Base-by-base conservation (phyloP, 64 coral and sea anemone species). In the Stichodactyla mertensii region DNA sequence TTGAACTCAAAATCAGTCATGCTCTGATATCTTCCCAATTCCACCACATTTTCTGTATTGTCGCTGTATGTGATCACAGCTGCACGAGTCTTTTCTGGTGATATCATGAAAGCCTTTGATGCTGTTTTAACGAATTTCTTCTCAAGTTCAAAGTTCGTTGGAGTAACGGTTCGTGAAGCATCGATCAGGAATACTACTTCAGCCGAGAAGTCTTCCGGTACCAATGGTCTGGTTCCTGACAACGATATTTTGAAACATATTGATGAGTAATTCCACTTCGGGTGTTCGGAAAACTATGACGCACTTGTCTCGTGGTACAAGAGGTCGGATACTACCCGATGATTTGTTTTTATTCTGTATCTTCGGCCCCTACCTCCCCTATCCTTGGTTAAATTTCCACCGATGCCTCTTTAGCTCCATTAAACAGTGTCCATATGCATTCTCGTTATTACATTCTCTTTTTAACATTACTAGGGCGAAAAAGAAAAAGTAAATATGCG, bases 111-210 rank as follows among this genome's bases (percentile, higher is more conserved):
- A 20, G 61, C 61, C 8, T 31, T 51, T 23, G 82, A 78, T 52
- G 81, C 62, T 52, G 58, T 71, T 83, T 89, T 89, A 16, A 89
- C 80, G 62, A 89, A 89, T 26, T 53, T 18, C 28, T 83, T 89
- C 24, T 89, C 59, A 24, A 64, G 61, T 28, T 89, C 52, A 58
- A 83, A 84, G 14, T 52, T 36, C 1, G 80, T 52, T 55, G 45
- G 59, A 31, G 61, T 26, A 16, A 89, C 80, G 16, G 24, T 28
- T 6, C n/a, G 8, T 13, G 88, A 89, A 19, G 88, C 60, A 54
- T 89, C 88, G 52, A 89, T 20, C 9, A 83, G 60, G 62, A 89
- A 83, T 15, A 89, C 67, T 67, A 89, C 18, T 53, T 89, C 88
- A 16, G 88, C 79, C 8, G 51, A 20, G 62, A 89, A 89, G 88